These are phyloP conservation scores for Anarhynchus alexandrinus DNA, from an alignment of 2,113 vertebrate genomes.

Conservation along the genomic window DNA sequence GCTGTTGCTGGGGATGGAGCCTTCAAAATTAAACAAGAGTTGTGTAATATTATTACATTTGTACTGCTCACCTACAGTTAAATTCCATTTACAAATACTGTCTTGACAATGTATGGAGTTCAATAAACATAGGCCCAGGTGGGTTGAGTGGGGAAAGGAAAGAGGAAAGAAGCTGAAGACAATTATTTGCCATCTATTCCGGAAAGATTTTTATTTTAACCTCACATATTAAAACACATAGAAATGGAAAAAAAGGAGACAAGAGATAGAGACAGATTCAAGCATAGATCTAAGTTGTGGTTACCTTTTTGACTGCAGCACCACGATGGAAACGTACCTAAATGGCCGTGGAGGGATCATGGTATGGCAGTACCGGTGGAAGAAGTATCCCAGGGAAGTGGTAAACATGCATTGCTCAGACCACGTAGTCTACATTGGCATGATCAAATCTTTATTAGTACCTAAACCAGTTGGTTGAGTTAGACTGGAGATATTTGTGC, in stretches of 20 bases:
- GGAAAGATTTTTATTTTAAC: slow-evolving; percentile 17
- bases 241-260: neutral
- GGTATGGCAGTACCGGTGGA: neutral
- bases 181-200: slow-evolving; percentile 11
- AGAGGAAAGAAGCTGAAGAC: neutral
- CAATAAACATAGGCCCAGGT: slow-evolving; percentile 69
- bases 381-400: neutral
- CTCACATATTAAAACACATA: neutral
- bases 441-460: neutral
- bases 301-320: neutral
- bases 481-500: neutral
- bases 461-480: neutral
- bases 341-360: neutral
- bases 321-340: neutral
- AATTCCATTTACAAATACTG: slow-evolving; percentile 77
- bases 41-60: slow-evolving; percentile 78
- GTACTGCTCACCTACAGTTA: slow-evolving; percentile 77
- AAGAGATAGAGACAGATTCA: neutral
- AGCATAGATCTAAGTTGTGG: neutral
- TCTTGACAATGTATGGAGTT: slow-evolving; percentile 70
- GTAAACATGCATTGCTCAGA: neutral
- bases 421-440: rapidly evolving
- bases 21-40: slow-evolving; percentile 82
- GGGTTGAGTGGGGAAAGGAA: slow-evolving; percentile 10
- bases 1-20: slow-evolving; percentile 69